phyloP scores from a whole-genome alignment of 2,797 vertebrate genomes.

The Prunella strophiata region DNA sequence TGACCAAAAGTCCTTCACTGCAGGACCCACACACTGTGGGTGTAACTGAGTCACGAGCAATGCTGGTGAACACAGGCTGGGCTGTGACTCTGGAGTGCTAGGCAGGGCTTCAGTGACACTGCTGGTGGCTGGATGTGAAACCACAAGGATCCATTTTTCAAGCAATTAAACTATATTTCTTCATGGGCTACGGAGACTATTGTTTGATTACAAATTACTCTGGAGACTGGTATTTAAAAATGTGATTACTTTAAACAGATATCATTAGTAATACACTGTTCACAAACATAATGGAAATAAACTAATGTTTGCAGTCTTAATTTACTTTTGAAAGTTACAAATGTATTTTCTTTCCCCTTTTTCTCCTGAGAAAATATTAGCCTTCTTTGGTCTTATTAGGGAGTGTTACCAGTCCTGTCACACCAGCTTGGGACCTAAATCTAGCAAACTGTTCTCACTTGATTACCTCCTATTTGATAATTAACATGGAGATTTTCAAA shows the following conservation, averaged over 20 bases:
- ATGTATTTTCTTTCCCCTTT: neutral
- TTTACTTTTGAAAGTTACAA: neutral
- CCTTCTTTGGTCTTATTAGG: neutral
- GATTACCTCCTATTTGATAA: neutral
- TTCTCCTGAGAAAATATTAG: neutral
- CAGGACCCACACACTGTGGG: accelerated
- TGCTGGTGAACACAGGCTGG: neutral
- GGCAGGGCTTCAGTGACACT: neutral
- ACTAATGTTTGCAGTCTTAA: neutral
- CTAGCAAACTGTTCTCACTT: neutral
- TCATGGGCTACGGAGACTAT: neutral
- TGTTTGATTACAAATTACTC: neutral
- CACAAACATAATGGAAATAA: neutral
- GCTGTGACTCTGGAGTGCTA: neutral
- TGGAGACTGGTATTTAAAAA: neutral
- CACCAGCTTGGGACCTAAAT: neutral
- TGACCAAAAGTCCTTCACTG: neutral
- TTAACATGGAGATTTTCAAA: neutral
- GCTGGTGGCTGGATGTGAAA: neutral
- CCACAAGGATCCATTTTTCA: neutral
- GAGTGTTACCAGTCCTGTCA: neutral
- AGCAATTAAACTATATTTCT: neutral
- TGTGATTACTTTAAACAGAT: neutral
- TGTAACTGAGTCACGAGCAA: neutral
- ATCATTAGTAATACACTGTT: neutral